Percentiles rank a stretch among this genome's conserved stretches.
Conservation (phyloP, 2,888 invertebrate species). For the Leucozona laternaria region DNA sequence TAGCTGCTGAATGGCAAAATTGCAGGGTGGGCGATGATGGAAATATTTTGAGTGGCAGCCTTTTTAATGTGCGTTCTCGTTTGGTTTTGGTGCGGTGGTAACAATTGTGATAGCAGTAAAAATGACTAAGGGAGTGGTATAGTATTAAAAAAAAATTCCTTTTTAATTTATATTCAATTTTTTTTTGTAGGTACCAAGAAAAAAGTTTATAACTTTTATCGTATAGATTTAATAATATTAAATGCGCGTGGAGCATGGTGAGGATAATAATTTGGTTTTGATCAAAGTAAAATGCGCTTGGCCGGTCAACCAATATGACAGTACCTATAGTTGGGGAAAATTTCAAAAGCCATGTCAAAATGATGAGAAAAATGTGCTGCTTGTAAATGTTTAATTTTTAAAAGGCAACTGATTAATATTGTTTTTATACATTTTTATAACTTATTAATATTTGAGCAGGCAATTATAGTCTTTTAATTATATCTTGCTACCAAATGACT, state of each 20-base stretch:
- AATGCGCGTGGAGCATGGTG: neutral
- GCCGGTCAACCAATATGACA: neutral
- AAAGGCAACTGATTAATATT: neutral
- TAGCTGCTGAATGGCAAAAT: conserved; percentile 27
- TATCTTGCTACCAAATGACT: neutral
- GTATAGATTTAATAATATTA: conserved; percentile 24
- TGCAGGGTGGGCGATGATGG: conserved; percentile 8
- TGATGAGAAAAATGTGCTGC: neutral
- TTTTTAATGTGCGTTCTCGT: conserved; percentile 55
- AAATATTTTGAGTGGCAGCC: conserved; percentile 36
- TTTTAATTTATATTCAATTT: conserved; percentile 62
- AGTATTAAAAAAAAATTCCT: conserved; percentile 41
- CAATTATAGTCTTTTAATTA: neutral
- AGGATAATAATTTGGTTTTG: conserved; percentile 13
- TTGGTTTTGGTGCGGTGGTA: conserved; percentile 11
- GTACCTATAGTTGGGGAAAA: neutral
- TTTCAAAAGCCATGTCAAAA: neutral
- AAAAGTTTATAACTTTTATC: conserved; percentile 17
- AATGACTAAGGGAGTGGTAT: conserved; percentile 13
- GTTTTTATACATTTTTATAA: neutral
- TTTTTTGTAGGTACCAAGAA: too few relatives aligned
- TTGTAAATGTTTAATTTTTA: neutral
- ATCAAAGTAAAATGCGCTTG: conserved; percentile 6
- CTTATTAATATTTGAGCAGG: neutral
- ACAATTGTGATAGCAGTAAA: conserved; percentile 55